Percentiles rank a stretch among this genome's conserved stretches.
Evolutionary conservation across 2,113 vertebrate genomes (phyloP).

Genomic region (Ciconia boyciana): DNA sequence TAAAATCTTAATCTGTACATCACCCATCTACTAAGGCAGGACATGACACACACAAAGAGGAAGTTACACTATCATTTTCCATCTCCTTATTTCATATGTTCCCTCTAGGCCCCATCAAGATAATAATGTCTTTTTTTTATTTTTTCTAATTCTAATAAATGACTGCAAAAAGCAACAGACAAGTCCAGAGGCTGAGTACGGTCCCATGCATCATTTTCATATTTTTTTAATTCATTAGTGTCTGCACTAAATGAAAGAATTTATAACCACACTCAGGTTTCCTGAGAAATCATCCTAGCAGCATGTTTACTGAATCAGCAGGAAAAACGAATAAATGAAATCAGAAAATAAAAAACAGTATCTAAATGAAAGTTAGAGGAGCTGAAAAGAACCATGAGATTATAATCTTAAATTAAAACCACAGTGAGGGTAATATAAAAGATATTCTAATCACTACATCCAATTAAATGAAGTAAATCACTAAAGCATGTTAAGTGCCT

Average conservation of each 20-base stretch:
- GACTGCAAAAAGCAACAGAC: background rate
- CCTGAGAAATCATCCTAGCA: background rate
- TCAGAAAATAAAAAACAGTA: background rate
- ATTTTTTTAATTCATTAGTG: background rate
- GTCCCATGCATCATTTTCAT: background rate
- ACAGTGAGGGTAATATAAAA: slow-evolving; percentile 39
- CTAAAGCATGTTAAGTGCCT: slow-evolving; percentile 58
- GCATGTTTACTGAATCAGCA: slow-evolving; percentile 27
- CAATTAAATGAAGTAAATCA: slow-evolving; percentile 64
- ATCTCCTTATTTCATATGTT: background rate
- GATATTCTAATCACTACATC: slow-evolving; percentile 59
- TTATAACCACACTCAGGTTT: background rate
- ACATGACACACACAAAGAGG: background rate
- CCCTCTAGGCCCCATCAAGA: background rate
- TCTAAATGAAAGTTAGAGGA: slow-evolving; percentile 32
- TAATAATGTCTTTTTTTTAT: background rate
- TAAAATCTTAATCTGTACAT: background rate
- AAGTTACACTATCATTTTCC: background rate
- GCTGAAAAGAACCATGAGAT: slow-evolving; percentile 19
- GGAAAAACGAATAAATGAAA: background rate
- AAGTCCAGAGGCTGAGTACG: background rate
- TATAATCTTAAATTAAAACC: slow-evolving; percentile 64
- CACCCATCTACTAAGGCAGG: background rate
- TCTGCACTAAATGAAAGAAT: background rate
- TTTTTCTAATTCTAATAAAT: background rate